These are phyloP conservation scores for Drosophila paracracens DNA, from an alignment of 2,888 invertebrate species.

Conservation along the genomic window DNA sequence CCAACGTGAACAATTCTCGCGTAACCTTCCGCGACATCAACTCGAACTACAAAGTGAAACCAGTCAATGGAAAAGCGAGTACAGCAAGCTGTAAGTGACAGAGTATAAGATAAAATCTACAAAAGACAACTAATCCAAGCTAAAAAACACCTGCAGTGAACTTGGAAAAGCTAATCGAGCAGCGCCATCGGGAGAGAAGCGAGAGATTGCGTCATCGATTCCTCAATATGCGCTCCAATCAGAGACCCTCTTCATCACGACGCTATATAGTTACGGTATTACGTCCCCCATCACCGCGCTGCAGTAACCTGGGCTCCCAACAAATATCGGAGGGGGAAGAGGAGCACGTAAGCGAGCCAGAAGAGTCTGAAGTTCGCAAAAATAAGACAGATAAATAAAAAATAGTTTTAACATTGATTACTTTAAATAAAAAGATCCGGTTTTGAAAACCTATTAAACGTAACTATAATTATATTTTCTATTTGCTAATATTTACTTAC, in stretches of 20 bases:
- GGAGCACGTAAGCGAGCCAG: constrained; percentile 1
- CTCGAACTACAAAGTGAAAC: neutral
- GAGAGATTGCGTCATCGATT: constrained; percentile 70
- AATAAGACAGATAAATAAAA: constrained; percentile 40
- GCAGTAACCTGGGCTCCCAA: constrained; percentile 7
- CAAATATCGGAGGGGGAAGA: constrained; percentile 7
- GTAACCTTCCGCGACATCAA: constrained; percentile 1
- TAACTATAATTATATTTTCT: neutral
- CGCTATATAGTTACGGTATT: constrained; percentile 56
- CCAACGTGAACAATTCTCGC: constrained; percentile 3
- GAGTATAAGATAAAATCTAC: neutral
- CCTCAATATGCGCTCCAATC: constrained; percentile 46
- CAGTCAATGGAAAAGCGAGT: constrained; percentile 1
- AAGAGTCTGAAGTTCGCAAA: constrained; percentile 2
- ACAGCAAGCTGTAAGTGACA: constrained; percentile 42
- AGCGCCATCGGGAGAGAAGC: constrained; percentile 62
- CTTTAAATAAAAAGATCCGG: neutral
- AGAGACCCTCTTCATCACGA: constrained; percentile 16
- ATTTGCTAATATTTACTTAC: neutral
- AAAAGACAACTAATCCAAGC: neutral
- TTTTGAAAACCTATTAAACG: neutral
- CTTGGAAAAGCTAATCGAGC: constrained; percentile 66
- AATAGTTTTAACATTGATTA: neutral
- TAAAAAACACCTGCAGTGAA: constrained; percentile 41
- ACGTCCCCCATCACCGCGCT: constrained; percentile 48